Conservation (phyloP, 2,888 invertebrate species). For the Oscheius onirici region DNA sequence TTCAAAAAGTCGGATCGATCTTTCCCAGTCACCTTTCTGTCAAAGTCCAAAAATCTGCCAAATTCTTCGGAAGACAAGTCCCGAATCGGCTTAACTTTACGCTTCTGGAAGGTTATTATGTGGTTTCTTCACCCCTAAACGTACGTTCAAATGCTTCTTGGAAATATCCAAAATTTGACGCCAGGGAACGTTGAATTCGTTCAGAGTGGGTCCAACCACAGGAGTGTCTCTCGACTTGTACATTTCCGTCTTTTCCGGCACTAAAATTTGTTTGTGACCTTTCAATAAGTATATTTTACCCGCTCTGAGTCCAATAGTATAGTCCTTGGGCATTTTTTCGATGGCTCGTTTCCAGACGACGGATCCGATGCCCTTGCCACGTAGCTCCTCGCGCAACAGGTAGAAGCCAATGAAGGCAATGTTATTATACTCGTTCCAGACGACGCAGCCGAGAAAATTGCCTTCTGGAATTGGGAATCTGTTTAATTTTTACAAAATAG, state of each 20-base stretch:
- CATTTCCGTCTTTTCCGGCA: slow-evolving; percentile 38
- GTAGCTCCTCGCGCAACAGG: slow-evolving; percentile 36
- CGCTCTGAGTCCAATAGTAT: slow-evolving; percentile 41
- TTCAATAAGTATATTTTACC: slow-evolving; percentile 35
- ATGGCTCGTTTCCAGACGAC: slow-evolving; percentile 45
- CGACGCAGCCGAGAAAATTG: slow-evolving; percentile 42
- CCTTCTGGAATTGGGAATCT: slow-evolving; percentile 33
- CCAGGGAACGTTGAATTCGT: slow-evolving; percentile 18
- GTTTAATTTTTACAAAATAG: not conserved
- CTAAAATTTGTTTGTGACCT: not conserved
- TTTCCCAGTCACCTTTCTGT: slow-evolving; percentile 35
- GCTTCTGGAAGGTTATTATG: not conserved
- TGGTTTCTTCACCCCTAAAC: not conserved
- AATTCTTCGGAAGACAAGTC: slow-evolving; percentile 30
- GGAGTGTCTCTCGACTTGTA: slow-evolving; percentile 41
- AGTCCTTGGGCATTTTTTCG: slow-evolving; percentile 37
- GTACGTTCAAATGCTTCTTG: not conserved
- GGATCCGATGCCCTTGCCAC: slow-evolving; percentile 52
- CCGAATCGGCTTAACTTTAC: slow-evolving; percentile 25
- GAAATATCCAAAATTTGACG: slow-evolving; percentile 12
- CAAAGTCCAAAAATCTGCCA: not conserved
- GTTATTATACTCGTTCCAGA: slow-evolving; percentile 53
- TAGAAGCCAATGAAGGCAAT: slow-evolving; percentile 50
- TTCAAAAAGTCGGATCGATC: slow-evolving; percentile 39
- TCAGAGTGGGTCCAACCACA: slow-evolving; percentile 27